A percentile compares a stretch with the other conserved stretches of the same genome.
These are phyloP conservation scores for Microdon myrmicae DNA, from an alignment of 2,888 invertebrate species.

Conservation along the genomic window DNA sequence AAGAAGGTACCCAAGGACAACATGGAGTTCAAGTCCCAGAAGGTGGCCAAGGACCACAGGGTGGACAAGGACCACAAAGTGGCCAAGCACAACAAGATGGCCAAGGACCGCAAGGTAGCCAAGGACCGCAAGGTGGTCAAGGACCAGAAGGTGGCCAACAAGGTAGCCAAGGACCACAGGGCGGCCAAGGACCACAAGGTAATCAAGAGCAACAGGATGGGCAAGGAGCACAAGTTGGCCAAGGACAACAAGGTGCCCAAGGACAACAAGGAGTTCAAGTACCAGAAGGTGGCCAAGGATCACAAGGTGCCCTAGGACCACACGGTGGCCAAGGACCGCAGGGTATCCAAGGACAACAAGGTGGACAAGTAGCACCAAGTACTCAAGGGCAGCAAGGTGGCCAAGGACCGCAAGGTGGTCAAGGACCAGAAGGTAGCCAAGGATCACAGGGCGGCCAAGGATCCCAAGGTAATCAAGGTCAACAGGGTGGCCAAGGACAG, in stretches of 20 bases:
- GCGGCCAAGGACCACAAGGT: neutral
- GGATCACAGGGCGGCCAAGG: neutral
- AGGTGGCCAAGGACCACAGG: conserved; percentile 1
- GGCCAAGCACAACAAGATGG: neutral
- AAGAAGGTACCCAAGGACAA: neutral
- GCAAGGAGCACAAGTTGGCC: neutral
- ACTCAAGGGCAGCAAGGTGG: neutral
- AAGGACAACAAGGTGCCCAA: neutral
- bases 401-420: neutral
- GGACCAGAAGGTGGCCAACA: neutral
- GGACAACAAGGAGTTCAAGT: neutral
- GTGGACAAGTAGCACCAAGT: neutral
- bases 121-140: neutral
- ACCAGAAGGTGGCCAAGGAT: conserved; percentile 1
- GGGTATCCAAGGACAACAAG: neutral
- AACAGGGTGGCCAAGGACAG: neutral
- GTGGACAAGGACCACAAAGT: neutral
- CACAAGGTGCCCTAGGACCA: conserved; percentile 2
- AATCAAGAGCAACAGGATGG: neutral
- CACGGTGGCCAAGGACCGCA: neutral
- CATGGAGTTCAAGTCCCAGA: neutral
- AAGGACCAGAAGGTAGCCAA: neutral
- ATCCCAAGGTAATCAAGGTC: neutral
- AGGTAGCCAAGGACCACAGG: neutral
- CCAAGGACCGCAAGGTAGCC: neutral